Evolutionary conservation across 2,797 vertebrate genomes (phyloP).

Genomic region (Platalea minor): DNA sequence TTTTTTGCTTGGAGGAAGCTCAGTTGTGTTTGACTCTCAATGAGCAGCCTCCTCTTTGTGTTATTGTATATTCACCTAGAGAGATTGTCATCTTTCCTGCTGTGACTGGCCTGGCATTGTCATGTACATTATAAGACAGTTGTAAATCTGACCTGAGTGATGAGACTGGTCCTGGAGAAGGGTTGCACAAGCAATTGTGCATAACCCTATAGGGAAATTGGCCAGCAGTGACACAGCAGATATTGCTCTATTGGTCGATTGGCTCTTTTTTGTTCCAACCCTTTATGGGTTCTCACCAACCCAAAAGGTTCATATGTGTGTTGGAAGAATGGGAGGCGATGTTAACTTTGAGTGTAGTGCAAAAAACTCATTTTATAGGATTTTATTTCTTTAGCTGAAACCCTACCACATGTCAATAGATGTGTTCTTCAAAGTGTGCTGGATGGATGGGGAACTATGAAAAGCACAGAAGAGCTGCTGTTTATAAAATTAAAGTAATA

Average conservation of each 20-base stretch:
- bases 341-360: background rate
- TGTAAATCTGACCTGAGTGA: background rate
- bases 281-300: background rate
- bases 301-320: background rate
- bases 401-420: background rate
- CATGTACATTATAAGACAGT: fast-evolving
- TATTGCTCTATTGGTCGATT: fast-evolving
- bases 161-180: background rate
- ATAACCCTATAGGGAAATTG: background rate
- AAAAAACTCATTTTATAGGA: background rate
- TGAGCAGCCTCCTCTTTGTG: background rate
- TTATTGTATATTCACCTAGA: background rate
- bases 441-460: background rate
- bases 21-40: background rate
- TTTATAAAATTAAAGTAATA: background rate
- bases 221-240: background rate
- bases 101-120: background rate
- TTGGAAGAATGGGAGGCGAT: background rate
- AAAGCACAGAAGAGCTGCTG: background rate
- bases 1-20: background rate
- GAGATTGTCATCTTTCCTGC: background rate
- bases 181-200: background rate
- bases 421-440: background rate
- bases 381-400: background rate
- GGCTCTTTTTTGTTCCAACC: background rate